Percentiles rank a stretch among this genome's conserved stretches.
phyloP scores from a whole-genome alignment of 2,888 invertebrate species.

The Venustoraphidia nigricollis region DNA sequence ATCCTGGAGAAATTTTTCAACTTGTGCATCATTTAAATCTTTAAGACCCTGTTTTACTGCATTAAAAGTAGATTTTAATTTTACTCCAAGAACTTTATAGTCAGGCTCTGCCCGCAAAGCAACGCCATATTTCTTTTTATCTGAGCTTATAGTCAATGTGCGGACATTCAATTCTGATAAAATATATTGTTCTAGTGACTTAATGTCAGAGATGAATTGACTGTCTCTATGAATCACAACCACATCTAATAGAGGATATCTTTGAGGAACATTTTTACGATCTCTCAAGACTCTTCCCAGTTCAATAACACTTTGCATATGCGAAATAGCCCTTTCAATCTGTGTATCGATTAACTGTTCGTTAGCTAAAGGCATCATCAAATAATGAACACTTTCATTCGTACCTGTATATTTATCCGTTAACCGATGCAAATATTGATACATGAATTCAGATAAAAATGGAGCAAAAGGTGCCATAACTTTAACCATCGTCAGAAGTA shows the following conservation, averaged over 20 bases:
- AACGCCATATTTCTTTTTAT: conserved; percentile 87
- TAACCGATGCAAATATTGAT: conserved; percentile 66
- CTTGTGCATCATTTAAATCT: conserved; percentile 56
- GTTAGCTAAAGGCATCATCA: conserved; percentile 70
- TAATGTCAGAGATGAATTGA: conserved; percentile 60
- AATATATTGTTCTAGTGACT: conserved; percentile 69
- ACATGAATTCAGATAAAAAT: conserved; percentile 90
- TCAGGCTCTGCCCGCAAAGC: conserved; percentile 87
- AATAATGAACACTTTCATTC: conserved; percentile 76
- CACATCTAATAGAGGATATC: conserved; percentile 91
- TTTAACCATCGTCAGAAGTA: conserved; percentile 74
- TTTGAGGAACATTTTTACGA: conserved; percentile 82
- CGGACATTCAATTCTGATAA: conserved; percentile 87
- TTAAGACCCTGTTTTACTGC: conserved; percentile 70
- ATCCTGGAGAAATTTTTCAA: conserved; percentile 54
- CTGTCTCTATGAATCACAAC: conserved; percentile 84
- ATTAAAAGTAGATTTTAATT: conserved; percentile 84
- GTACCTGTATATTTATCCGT: conserved; percentile 32
- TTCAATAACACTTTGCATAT: conserved; percentile 93
- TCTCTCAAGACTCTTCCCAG: conserved; percentile 86
- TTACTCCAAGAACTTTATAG: conserved; percentile 75
- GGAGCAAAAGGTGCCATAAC: conserved; percentile 98
- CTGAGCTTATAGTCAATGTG: conserved; percentile 65
- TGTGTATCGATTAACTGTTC: conserved; percentile 56
- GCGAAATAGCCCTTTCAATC: conserved; percentile 78